Base-by-base conservation (phyloP, 2,113 vertebrate species). In the Ciconia maguari region DNA sequence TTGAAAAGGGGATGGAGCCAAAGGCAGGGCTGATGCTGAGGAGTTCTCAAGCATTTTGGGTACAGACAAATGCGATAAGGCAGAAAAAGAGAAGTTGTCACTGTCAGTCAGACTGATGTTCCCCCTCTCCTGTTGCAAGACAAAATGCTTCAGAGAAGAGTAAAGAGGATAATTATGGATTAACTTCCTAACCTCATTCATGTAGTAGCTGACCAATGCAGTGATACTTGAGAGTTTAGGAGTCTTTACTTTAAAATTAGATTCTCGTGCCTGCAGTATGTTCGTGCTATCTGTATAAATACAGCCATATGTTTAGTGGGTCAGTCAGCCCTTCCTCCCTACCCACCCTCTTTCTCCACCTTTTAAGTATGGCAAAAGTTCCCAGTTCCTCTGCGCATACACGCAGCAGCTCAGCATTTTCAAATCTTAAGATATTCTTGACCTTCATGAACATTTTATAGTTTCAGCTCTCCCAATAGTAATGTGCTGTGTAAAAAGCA, bases 331-430 rank as follows among this genome's bases (percentile, higher is more conserved):
- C 42, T 69, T 76, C 41, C 46, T 52, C 46, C 46, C 38, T 19
- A 24, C 18, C 16, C 36, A 30, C 16, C 4, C 36, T 10, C 29
- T 69, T 75, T 48, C 54, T 83, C 34, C 24, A 21, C 55, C 49
- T 49, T 32, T 22, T 71, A 16, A 55, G 25, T 25, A n/a, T 8
- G 29, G 13, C 58, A 38, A 27, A 71, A 71, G 42, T 29, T 79
- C 22, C 30, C 0, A 0, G 36, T 71, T 71, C 72, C 36, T 57
- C 11, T 1, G 0, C 2, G 0, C 11, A 7, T 12, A 6, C 19
- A 4, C 0, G 4, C 21, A 19, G 41, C 44, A 74, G 46, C 51
- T 78, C 19, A 26, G 38, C 29, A 10, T 66, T 60, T 83, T 60
- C 30, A 30, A 24, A 30, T 34, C 42, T 72, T 65, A 22, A 19